These are phyloP conservation scores for Chionis minor DNA, from an alignment of 2,113 vertebrate species.

Conservation along the genomic window DNA sequence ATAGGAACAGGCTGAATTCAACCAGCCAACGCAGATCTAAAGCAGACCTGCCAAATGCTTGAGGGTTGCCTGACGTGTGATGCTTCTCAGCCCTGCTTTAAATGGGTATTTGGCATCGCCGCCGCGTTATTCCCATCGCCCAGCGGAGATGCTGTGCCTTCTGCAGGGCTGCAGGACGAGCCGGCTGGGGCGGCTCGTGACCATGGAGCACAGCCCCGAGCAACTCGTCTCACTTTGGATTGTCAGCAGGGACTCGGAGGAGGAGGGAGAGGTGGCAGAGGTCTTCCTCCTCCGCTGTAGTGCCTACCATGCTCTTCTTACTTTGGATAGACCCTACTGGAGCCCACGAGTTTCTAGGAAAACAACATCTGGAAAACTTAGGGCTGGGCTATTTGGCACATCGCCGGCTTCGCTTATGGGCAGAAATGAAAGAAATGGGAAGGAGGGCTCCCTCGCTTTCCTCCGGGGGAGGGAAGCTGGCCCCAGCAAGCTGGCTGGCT, in stretches of 20 bases:
- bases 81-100: neutral
- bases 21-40: neutral
- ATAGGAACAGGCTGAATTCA: neutral
- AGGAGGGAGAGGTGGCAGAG: neutral
- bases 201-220: neutral
- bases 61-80: neutral
- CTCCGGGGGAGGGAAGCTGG: neutral
- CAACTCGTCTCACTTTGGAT: neutral
- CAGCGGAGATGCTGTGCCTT: neutral
- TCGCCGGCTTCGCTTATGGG: neutral
- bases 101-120: neutral
- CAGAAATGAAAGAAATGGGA: neutral
- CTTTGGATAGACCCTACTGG: neutral
- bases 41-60: neutral
- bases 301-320: neutral
- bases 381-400: neutral
- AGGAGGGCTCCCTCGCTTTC: neutral
- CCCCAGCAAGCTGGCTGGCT: neutral
- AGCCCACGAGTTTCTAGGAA: neutral
- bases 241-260: accelerated
- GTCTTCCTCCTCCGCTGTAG: neutral
- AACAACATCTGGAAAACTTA: neutral
- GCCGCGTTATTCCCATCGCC: accelerated
- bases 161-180: neutral
- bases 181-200: neutral